Conservation (phyloP, 2,797 vertebrate genomes). For the Huso huso region DNA sequence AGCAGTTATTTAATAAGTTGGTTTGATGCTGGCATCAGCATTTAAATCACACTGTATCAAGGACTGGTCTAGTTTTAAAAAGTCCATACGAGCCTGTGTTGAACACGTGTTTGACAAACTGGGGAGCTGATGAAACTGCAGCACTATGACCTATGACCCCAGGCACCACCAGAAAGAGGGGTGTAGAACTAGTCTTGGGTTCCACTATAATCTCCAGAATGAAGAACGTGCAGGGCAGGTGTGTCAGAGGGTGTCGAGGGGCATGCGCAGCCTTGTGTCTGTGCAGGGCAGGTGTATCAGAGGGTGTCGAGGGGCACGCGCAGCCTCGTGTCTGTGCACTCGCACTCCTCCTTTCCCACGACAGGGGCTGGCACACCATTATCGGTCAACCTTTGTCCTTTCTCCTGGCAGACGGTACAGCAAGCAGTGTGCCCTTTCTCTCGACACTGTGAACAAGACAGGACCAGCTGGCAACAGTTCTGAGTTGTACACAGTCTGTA, state of each 20-base stretch:
- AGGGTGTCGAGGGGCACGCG: constrained; percentile 68
- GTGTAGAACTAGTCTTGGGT: too few relatives aligned
- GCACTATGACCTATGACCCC: too few relatives aligned
- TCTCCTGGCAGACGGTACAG: constrained; percentile 76
- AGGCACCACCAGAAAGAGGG: too few relatives aligned
- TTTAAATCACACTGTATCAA: too few relatives aligned
- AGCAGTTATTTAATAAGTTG: too few relatives aligned
- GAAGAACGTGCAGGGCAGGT: neutral
- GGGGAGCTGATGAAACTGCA: too few relatives aligned
- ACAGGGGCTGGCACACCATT: constrained; percentile 22
- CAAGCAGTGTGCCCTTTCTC: constrained; percentile 73
- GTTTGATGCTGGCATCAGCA: too few relatives aligned
- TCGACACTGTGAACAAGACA: constrained; percentile 72
- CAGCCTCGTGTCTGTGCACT: constrained; percentile 74
- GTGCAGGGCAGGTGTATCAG: neutral
- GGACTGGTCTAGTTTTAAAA: too few relatives aligned
- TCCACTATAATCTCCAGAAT: too few relatives aligned
- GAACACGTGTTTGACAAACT: too few relatives aligned
- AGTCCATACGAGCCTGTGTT: too few relatives aligned
- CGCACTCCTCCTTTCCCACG: constrained; percentile 77
- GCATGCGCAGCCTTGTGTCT: neutral
- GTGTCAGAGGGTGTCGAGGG: neutral
- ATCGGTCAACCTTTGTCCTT: constrained; percentile 48
- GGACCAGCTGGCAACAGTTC: constrained; percentile 82
- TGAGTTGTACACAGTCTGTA: constrained; percentile 81